phyloP scores from a whole-genome alignment of 2,797 vertebrate species.

The Emys orbicularis region DNA sequence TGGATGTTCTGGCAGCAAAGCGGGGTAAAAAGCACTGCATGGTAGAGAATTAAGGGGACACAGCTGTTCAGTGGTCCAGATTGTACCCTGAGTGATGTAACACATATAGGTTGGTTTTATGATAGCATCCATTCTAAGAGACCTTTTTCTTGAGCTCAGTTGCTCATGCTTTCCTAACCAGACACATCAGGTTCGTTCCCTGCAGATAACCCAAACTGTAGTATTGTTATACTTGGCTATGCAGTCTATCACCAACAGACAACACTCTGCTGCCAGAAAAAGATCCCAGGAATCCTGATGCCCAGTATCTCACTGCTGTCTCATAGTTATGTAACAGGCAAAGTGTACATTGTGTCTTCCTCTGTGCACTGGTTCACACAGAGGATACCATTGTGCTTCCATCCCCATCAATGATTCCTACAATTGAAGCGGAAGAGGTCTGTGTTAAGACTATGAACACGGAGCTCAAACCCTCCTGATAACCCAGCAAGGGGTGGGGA shows the following conservation, averaged over 20 bases:
- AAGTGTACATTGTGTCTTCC: background rate
- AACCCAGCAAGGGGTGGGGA: background rate
- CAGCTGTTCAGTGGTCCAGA: background rate
- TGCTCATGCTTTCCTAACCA: background rate
- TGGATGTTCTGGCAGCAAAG: background rate
- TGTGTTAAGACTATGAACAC: background rate
- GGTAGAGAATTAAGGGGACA: background rate
- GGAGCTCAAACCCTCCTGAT: background rate
- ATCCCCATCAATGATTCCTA: background rate
- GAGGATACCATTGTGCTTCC: background rate
- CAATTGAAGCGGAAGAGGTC: background rate
- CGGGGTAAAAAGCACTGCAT: background rate
- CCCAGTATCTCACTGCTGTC: background rate
- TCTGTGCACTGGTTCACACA: background rate
- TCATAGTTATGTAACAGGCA: background rate
- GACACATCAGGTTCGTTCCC: background rate
- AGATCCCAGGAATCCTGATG: background rate
- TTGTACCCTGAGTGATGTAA: background rate
- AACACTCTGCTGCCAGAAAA: background rate
- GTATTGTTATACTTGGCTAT: background rate
- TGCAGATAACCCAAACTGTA: background rate
- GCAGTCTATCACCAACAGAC: background rate
- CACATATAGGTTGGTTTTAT: background rate
- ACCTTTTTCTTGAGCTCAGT: background rate
- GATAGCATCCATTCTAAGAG: background rate